phyloP scores from a whole-genome alignment of 1,140 invertebrate genomes.

The Euura lappo region DNA sequence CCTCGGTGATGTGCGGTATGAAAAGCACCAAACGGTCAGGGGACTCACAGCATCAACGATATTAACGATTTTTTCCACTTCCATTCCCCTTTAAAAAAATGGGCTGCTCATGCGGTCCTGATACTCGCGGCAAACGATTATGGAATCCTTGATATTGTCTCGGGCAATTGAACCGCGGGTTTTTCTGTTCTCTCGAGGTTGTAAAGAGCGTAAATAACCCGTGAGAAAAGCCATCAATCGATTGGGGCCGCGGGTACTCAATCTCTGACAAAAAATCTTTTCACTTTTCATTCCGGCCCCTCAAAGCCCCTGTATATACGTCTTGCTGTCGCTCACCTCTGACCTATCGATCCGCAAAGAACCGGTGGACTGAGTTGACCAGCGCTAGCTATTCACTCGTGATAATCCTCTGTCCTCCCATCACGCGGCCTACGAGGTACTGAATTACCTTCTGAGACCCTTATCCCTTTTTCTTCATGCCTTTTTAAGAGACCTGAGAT shows the following conservation, averaged over 20 bases:
- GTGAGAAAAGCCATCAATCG: slow-evolving; percentile 1
- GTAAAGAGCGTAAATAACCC: background rate
- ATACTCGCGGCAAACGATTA: no score
- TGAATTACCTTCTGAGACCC: background rate
- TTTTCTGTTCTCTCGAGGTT: background rate
- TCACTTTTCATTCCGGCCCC: no score
- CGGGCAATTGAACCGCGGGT: background rate
- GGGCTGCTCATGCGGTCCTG: no score
- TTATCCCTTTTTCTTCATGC: background rate
- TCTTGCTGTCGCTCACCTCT: background rate
- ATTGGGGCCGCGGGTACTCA: background rate
- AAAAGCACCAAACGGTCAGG: no score
- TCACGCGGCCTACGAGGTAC: background rate
- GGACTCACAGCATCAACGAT: no score
- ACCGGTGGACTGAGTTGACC: background rate
- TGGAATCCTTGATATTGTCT: no score
- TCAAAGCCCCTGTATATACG: background rate
- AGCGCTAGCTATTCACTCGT: background rate
- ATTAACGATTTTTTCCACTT: no score
- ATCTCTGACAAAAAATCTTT: no score
- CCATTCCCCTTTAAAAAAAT: no score
- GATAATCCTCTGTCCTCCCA: background rate
- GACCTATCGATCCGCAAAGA: background rate
- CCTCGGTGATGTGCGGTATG: no score
- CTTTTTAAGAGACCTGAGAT: background rate